Evolutionary conservation across 2,888 invertebrate species (phyloP).

Genomic region (Amphipyra tragopoginis): DNA sequence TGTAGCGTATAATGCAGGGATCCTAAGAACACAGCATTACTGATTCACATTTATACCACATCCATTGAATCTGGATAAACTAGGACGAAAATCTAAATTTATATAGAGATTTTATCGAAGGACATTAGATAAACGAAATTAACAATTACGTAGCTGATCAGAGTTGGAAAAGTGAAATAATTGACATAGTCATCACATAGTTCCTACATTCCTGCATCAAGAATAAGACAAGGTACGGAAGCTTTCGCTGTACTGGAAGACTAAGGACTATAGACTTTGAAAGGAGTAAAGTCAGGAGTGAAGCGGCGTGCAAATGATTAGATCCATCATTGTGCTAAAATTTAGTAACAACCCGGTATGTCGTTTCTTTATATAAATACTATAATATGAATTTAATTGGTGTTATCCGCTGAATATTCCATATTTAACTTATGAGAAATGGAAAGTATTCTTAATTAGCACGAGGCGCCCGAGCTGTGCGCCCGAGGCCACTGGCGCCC

Average conservation of each 20-base stretch:
- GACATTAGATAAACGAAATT: slow-evolving; percentile 67
- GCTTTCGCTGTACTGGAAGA: slow-evolving; percentile 86
- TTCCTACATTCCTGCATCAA: slow-evolving; percentile 84
- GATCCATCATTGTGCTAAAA: slow-evolving; percentile 75
- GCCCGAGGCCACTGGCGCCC: slow-evolving; percentile 38
- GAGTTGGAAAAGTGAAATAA: slow-evolving; percentile 86
- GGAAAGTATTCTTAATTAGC: slow-evolving; percentile 56
- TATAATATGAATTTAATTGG: slow-evolving; percentile 83
- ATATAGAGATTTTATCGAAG: slow-evolving; percentile 70
- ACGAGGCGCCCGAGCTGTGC: slow-evolving; percentile 34
- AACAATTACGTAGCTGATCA: slow-evolving; percentile 71
- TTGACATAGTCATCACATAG: slow-evolving; percentile 90
- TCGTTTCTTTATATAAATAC: slow-evolving; percentile 74
- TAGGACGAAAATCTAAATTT: slow-evolving; percentile 80
- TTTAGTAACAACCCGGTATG: slow-evolving; percentile 76
- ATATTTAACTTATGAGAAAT: slow-evolving; percentile 61
- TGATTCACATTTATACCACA: slow-evolving; percentile 87
- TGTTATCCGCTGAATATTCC: slow-evolving; percentile 79
- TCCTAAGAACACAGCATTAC: slow-evolving; percentile 85
- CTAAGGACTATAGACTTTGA: slow-evolving; percentile 78
- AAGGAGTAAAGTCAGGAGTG: slow-evolving; percentile 69
- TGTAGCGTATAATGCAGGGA: slow-evolving; percentile 73
- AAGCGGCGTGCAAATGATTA: slow-evolving; percentile 81
- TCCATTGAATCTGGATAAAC: slow-evolving; percentile 83
- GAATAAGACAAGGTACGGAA: slow-evolving; percentile 80